phyloP scores from a whole-genome alignment of 2,797 vertebrate species.

The Zonotrichia albicollis region DNA sequence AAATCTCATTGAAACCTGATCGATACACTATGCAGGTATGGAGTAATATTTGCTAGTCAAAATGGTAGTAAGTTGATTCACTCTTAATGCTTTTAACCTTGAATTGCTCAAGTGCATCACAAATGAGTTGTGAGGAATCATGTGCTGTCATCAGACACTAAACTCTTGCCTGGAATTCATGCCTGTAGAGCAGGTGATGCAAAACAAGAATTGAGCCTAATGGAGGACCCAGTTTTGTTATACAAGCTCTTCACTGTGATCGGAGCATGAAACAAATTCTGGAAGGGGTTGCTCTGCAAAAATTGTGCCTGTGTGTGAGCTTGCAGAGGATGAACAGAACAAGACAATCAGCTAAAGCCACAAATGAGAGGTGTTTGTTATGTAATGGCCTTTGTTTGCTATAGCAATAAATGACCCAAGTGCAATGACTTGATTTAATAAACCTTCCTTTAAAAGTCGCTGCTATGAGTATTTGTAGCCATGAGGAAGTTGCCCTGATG shows the following conservation, averaged over 20 bases:
- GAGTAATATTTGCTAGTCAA: background rate
- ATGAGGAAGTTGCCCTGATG: constrained; percentile 48
- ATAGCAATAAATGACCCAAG: constrained; percentile 80
- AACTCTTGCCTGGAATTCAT: constrained; percentile 2
- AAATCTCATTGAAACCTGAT: background rate
- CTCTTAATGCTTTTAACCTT: background rate
- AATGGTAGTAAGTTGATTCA: background rate
- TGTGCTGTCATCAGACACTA: background rate
- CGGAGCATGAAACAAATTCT: background rate
- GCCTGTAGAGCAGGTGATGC: background rate
- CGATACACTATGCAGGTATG: background rate
- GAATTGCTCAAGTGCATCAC: background rate
- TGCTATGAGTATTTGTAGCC: constrained; percentile 77
- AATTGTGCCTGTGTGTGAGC: constrained; percentile 35
- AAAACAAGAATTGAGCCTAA: constrained; percentile 12
- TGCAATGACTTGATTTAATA: constrained; percentile 78
- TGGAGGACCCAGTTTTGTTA: background rate
- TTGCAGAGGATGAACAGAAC: constrained; percentile 42
- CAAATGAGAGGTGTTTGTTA: constrained; percentile 49
- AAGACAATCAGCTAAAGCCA: constrained; percentile 76
- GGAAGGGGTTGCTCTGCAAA: constrained; percentile 8
- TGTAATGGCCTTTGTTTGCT: constrained; percentile 76
- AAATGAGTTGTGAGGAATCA: background rate
- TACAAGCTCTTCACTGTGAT: constrained; percentile 39
- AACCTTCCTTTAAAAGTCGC: constrained; percentile 68